Base-by-base conservation (phyloP, 2,888 invertebrate species). In the Chalcis sispes region DNA sequence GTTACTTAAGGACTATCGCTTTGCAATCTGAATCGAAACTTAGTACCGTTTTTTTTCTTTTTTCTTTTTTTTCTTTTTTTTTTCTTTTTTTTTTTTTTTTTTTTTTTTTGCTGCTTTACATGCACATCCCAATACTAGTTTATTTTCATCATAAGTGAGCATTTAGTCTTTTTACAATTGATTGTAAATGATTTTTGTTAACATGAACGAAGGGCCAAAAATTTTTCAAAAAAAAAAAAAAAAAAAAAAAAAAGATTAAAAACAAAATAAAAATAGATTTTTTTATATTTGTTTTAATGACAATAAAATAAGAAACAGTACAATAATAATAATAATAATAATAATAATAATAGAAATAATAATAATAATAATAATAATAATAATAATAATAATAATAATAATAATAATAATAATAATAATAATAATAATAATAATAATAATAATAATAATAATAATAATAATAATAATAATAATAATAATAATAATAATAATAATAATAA, bases 291-390 rank as follows among this genome's bases (percentile, higher is more conserved):
- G 83, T 86, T 87, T 87, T 87, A 87, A 87, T 87, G 84, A 87
- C 85, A 87, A 87, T 87, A 86, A 88, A 88, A 87, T 87, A 86
- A 85, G 85, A 87, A 88, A 87, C 86, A 83, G 85, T 87, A 87
- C 86, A 87, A 87, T 85, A 84, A 83, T 87, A 86, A 83, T 86
- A 79, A 79, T 82, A 81, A 80, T 82, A 71, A 80, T 82, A 77
- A 79, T 82, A 80, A 78, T 79, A 77, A 79, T 79, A 59, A 79
- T 77, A 56, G 73, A 76, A n/a, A 75, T 73, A 71, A 76, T 77
- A 77, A 79, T 72, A 79, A 79, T 79, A 73, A 75, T 67, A 71
- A 70, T 79, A 77, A 79, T 79, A 59, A 79, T 77, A 56, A 76
- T 77, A n/a, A 75, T 73, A 71, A 76, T 77, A 77, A 79, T 72